phyloP scores from a whole-genome alignment of 2,888 invertebrate genomes.

The Sylvicola cinctus region DNA sequence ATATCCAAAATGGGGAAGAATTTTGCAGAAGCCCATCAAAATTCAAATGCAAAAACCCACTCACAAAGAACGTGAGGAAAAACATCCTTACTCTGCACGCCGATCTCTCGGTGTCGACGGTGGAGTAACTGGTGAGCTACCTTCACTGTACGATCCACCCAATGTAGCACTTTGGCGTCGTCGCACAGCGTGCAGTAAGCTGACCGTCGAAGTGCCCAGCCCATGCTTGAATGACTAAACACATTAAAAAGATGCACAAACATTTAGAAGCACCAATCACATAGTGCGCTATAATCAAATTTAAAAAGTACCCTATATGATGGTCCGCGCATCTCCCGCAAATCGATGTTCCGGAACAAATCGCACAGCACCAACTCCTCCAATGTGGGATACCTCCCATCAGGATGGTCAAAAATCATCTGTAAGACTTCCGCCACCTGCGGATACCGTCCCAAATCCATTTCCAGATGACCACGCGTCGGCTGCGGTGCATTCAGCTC shows the following conservation, averaged over 20 bases:
- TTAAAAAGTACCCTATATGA: conserved; percentile 39
- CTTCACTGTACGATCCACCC: conserved; percentile 22
- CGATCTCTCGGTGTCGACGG: conserved; percentile 25
- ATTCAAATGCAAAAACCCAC: too few relatives aligned
- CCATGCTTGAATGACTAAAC: conserved; percentile 25
- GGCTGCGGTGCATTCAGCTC: conserved; percentile 57
- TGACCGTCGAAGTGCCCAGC: conserved; percentile 24
- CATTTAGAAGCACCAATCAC: neutral
- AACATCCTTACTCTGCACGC: conserved; percentile 15
- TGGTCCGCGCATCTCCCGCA: conserved; percentile 69
- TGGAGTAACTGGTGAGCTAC: conserved; percentile 25
- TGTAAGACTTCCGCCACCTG: conserved; percentile 61
- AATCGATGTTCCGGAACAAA: conserved; percentile 71
- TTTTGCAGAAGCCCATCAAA: too few relatives aligned
- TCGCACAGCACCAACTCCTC: conserved; percentile 67
- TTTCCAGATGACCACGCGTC: conserved; percentile 45
- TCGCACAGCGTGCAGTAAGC: conserved; percentile 24
- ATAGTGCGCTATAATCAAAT: neutral
- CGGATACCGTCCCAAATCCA: conserved; percentile 48
- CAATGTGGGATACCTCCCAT: conserved; percentile 44
- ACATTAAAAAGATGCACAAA: neutral
- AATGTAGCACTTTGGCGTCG: conserved; percentile 24
- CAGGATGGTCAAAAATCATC: conserved; percentile 51
- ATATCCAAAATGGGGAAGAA: too few relatives aligned
- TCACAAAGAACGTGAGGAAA: too few relatives aligned